Evolutionary conservation across 2,113 vertebrate species (phyloP), one percentile per base, ranked within the genome.

Genomic region (Brachirus orientalis): DNA sequence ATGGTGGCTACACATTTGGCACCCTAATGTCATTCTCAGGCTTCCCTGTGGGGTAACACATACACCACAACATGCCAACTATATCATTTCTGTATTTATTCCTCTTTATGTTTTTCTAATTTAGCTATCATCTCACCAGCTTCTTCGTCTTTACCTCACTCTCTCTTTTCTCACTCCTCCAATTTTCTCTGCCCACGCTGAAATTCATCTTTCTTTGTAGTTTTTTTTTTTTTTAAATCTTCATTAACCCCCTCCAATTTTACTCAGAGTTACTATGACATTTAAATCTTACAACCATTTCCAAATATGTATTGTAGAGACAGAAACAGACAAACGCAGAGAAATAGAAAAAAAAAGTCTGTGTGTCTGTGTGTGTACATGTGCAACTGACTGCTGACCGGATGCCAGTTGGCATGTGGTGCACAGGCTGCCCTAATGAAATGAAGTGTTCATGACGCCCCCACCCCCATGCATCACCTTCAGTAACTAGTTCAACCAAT

Each of bases 351-450:
- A 50, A 20, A 12, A 51, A 14, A 71, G 59, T 52, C 53, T 50
- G 69, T 59, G 4, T 68, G 53, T 14, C 19, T 51, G 51, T 68
- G 53, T 14, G 28, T 51, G 51, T 46, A 17, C 41, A 40, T 54
- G 54, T 37, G 53, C 28, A 28, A 28, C 3, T 51, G 54, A 53
- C 62, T 43, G 63, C 43, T 88, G 78, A 81, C 52, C 75, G 38
- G 63, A 61, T 83, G 79, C 86, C 85, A 88, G 72, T 76, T 86
- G 79, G 79, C 85, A 69, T 80, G 79, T 79, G 55, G 88, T 76
- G 79, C 61, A 61, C 86, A 87, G 84, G 80, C 81, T 88, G 86
- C 82, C 68, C 81, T 75, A 87, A 87, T 87, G 77, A 87, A 87
- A 87, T 87, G 77, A 87, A 88, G 72, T 80, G 73, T 84, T 83